Percentiles rank a stretch among this genome's conserved stretches.
phyloP scores from a whole-genome alignment of 2,797 vertebrate genomes.

The Odontamblyopus rebecca region DNA sequence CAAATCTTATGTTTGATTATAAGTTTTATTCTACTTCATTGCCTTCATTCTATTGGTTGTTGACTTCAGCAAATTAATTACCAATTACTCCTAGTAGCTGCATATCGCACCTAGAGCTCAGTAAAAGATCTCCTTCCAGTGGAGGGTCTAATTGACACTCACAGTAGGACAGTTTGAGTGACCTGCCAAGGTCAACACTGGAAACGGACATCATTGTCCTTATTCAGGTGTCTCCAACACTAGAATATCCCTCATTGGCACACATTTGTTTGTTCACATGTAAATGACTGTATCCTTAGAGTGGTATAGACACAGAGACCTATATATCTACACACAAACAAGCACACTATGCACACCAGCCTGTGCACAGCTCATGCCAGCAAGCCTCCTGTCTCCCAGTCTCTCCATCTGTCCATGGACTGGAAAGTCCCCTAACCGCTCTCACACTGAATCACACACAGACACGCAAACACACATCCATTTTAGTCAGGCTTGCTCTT shows the following conservation, averaged over 20 bases:
- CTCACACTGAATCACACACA: constrained; percentile 38
- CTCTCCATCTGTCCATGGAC: constrained; percentile 82
- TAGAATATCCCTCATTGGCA: constrained; percentile 29
- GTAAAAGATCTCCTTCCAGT: constrained; percentile 39
- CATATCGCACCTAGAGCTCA: not conserved
- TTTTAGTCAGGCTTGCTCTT: constrained; percentile 71
- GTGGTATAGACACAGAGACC: constrained; percentile 6
- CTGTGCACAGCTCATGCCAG: constrained; percentile 75
- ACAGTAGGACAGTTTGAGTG: constrained; percentile 67
- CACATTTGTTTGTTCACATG: constrained; percentile 37
- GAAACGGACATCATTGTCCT: constrained; percentile 57
- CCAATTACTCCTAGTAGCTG: constrained; percentile 4
- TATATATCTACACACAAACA: constrained; percentile 38
- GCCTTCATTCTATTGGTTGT: not conserved
- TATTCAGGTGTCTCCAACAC: constrained; percentile 49
- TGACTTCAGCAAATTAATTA: not conserved
- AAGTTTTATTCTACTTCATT: not conserved
- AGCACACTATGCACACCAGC: constrained; percentile 65
- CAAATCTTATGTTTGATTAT: not conserved
- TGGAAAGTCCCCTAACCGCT: constrained; percentile 74
- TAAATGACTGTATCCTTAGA: constrained; percentile 23
- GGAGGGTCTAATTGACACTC: constrained; percentile 43
- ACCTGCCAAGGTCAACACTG: constrained; percentile 80
- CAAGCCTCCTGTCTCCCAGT: constrained; percentile 81
- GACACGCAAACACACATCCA: constrained; percentile 38